Evolutionary conservation across 2,797 vertebrate species (phyloP).

Genomic region (Gorsachius magnificus): DNA sequence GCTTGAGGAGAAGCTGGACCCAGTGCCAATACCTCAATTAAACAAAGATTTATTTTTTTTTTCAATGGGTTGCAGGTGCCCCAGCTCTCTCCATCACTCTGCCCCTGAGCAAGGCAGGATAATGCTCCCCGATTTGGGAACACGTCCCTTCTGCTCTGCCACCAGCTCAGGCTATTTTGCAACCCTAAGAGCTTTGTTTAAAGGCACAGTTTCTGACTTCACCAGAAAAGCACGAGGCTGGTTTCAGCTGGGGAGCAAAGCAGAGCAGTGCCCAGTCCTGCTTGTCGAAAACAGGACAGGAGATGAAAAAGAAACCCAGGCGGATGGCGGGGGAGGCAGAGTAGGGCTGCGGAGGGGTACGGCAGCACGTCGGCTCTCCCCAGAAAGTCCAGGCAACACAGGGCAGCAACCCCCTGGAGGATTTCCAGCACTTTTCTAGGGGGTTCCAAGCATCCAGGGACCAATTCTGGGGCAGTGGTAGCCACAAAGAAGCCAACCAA

Average conservation of each 20-base stretch:
- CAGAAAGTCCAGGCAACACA: rapidly evolving
- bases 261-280: background rate
- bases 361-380: background rate
- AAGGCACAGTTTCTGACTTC: background rate
- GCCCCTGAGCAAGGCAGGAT: background rate
- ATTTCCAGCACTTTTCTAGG: background rate
- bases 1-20: background rate
- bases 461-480: rapidly evolving
- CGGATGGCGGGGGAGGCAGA: too few relatives aligned
- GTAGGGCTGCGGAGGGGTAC: rapidly evolving
- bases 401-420: background rate
- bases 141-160: background rate
- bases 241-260: background rate
- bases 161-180: rapidly evolving
- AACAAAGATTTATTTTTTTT: background rate
- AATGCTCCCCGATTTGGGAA: background rate
- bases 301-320: background rate
- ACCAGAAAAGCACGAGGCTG: rapidly evolving
- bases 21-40: background rate
- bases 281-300: background rate
- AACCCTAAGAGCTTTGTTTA: background rate
- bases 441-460: background rate
- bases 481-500: background rate
- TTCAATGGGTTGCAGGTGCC: rapidly evolving
- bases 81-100: background rate